These are phyloP conservation scores for Lucifuga dentata DNA, from an alignment of 2,113 vertebrate genomes.

Conservation along the genomic window DNA sequence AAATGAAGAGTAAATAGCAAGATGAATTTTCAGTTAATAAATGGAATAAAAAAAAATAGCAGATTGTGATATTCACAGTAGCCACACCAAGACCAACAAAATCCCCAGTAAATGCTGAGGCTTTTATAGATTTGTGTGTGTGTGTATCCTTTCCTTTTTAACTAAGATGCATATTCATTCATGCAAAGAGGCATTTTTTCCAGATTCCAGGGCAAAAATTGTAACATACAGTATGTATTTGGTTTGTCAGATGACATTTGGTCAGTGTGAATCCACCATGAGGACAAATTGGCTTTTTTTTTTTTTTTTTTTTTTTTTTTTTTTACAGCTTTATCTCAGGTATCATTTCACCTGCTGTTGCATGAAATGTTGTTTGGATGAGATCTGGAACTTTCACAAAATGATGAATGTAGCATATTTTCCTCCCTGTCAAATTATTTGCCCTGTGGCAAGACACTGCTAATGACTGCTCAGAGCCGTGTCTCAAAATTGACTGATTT, in stretches of 20 bases:
- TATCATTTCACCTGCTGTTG: neutral
- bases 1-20: too few species aligned
- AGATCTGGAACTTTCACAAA: constrained; percentile 6
- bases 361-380: neutral
- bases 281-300: constrained; percentile 18
- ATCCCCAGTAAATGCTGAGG: too few species aligned
- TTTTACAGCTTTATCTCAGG: neutral
- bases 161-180: too few species aligned
- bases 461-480: constrained; percentile 27
- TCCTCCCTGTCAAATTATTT: constrained; percentile 2
- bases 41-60: too few species aligned
- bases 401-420: neutral
- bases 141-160: too few species aligned
- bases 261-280: constrained; percentile 8
- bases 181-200: too few species aligned
- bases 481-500: too few species aligned
- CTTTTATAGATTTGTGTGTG: too few species aligned
- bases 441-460: constrained; percentile 2
- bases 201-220: neutral
- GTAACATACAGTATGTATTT: neutral
- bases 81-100: too few species aligned
- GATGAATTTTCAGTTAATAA: too few species aligned
- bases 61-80: too few species aligned
- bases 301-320: too few species aligned
- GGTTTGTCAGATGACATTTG: constrained; percentile 17